Conservation (phyloP, 2,113 vertebrate species). For the Scomber colias region DNA sequence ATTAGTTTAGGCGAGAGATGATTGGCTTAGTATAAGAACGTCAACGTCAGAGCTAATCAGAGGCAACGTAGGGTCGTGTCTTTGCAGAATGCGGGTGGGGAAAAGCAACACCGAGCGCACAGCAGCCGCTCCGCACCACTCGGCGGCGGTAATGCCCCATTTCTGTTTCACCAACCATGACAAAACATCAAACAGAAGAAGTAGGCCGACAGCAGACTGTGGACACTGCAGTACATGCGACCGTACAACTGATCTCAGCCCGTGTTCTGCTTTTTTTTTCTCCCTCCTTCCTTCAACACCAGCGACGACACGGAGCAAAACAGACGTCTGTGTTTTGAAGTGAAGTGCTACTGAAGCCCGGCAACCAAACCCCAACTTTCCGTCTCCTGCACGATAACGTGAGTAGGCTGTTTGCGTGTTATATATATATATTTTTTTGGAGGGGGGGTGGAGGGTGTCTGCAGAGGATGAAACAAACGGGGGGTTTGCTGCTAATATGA, state of each 20-base stretch:
- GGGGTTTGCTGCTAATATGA: constrained; percentile 50
- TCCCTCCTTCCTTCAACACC: constrained; percentile 27
- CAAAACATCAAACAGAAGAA: constrained; percentile 41
- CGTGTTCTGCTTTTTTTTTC: constrained; percentile 18
- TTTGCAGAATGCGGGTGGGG: too few relatives aligned
- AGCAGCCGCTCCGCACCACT: constrained; percentile 45
- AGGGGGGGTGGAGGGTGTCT: constrained; percentile 14
- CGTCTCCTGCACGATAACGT: constrained; percentile 46
- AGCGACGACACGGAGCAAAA: constrained; percentile 61
- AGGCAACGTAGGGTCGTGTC: too few relatives aligned
- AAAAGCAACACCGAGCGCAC: too few relatives aligned
- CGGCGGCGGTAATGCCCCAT: constrained; percentile 33
- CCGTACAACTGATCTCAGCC: constrained; percentile 38
- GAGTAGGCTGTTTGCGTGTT: constrained; percentile 67
- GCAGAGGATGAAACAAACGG: constrained; percentile 66
- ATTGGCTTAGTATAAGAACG: too few relatives aligned
- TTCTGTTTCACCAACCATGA: accelerated
- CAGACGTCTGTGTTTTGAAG: constrained; percentile 34
- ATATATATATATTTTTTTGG: constrained; percentile 14
- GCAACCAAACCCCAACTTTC: neutral
- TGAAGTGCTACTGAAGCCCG: constrained; percentile 36
- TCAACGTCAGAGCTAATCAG: too few relatives aligned
- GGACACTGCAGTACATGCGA: constrained; percentile 75
- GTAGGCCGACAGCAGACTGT: constrained; percentile 63
- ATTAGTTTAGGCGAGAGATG: too few relatives aligned